Evolutionary conservation across 2,797 vertebrate species (phyloP).

Genomic region (Anguilla pacifica): DNA sequence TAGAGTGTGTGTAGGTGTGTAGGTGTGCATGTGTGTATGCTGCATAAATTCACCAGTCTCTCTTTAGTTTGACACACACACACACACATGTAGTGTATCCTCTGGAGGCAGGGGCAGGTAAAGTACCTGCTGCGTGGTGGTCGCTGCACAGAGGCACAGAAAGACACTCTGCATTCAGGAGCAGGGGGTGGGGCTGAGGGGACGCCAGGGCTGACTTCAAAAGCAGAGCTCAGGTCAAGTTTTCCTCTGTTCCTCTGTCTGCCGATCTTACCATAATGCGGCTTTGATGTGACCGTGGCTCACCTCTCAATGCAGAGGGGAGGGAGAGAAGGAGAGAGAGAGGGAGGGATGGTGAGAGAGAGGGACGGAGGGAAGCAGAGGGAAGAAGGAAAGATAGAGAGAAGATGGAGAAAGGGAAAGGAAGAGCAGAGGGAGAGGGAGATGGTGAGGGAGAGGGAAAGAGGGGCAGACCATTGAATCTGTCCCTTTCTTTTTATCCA

Average conservation of each 20-base stretch:
- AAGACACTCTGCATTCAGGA: conserved; percentile 62
- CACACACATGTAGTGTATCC: conserved; percentile 21
- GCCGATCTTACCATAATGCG: conserved; percentile 75
- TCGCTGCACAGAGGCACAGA: conserved; percentile 47
- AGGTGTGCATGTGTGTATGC: neutral
- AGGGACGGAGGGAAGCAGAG: too few species aligned
- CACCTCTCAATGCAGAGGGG: conserved; percentile 78
- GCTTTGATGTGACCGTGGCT: conserved; percentile 90
- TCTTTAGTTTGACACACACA: conserved; percentile 47
- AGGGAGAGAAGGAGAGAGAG: neutral
- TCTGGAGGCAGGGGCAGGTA: conserved; percentile 66
- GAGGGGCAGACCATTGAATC: conserved; percentile 54
- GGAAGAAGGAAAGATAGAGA: too few species aligned
- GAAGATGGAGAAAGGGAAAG: too few species aligned
- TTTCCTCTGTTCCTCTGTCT: conserved; percentile 76
- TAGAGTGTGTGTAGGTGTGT: too few species aligned
- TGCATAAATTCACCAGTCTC: conserved; percentile 43
- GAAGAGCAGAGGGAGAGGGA: too few species aligned
- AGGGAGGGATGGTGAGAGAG: too few species aligned
- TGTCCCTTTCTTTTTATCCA: conserved; percentile 23
- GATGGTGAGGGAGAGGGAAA: too few species aligned
- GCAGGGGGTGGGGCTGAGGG: conserved; percentile 46
- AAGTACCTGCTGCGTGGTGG: conserved; percentile 59
- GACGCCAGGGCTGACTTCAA: conserved; percentile 83
- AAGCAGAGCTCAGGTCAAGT: conserved; percentile 87